Evolutionary conservation across 2,888 invertebrate species (phyloP), one percentile per base, ranked within the genome.

Genomic region (Hydriomena furcata): DNA sequence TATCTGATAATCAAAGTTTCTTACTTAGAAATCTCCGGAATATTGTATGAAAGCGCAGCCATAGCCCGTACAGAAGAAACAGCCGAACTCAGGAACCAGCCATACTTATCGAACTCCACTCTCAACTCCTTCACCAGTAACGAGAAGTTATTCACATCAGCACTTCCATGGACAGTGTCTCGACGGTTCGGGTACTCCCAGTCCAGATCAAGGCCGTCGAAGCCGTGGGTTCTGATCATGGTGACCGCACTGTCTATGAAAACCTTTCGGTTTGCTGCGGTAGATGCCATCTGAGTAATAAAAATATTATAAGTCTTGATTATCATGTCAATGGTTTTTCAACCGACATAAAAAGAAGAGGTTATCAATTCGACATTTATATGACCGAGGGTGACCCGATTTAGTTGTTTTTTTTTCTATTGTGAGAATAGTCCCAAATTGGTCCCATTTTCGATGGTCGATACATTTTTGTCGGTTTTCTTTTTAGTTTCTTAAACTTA

Each of bases 131-230:
- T 87, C 0, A 94, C 58, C 0, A 94, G 73, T 5, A 61, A 58
- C 0, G 85, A 83, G 52, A 88, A 94, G 65, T 93, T 93, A 3
- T 86, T 61, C 0, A 86, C 63, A 45, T 93, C 93, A 0, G 71
- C 78, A 5, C 48, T 28, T 0, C 80, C 82, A 13, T 92, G 81
- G 0, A 79, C 76, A 0, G 81, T 65, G 51, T 93, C 93, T 23
- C 93, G 78, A 34, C 92, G 90, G 36, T 84, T 91, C 0, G 94
- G 94, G 60, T 94, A 94, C 64, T 94, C 94, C 95, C 95, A 95
- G 69, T 95, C 94, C 0, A 95, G 36, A 65, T 95, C 95, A 0
- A 95, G 80, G 1, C 95, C 95, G 64, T 95, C 94, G 55, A 95
- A 95, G 0, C 86, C 86, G 63, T 94, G 82, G 1, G 82, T 80